Conservation (phyloP, 2,888 invertebrate genomes). For the Zeuzera pyrina region DNA sequence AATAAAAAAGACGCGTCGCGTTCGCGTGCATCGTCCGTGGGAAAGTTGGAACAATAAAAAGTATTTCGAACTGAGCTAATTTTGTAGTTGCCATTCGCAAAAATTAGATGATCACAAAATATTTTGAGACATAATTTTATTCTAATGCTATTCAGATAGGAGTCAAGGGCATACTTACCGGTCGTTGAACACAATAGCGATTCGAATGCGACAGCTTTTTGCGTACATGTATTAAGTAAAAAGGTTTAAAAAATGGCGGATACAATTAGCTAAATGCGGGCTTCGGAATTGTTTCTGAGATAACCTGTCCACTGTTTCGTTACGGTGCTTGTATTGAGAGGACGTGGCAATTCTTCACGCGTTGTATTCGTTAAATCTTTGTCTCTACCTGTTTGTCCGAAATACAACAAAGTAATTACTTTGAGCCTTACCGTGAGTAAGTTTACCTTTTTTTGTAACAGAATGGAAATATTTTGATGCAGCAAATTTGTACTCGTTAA, state of each 20-base stretch:
- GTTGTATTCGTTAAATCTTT: too few species aligned
- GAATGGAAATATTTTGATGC: too few species aligned
- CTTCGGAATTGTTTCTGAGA: slow-evolving; percentile 18
- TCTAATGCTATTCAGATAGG: slow-evolving; percentile 5
- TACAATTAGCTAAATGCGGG: slow-evolving; percentile 42
- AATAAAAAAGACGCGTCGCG: slow-evolving; percentile 35
- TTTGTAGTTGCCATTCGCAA: slow-evolving; percentile 45
- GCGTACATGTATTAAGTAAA: slow-evolving; percentile 6
- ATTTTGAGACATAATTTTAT: slow-evolving; percentile 19
- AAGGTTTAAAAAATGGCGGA: slow-evolving; percentile 38
- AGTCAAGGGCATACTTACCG: too few species aligned
- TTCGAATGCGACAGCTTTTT: slow-evolving; percentile 36
- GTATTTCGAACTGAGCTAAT: slow-evolving; percentile 38
- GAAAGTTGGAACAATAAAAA: slow-evolving; percentile 51
- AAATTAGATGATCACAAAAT: slow-evolving; percentile 32
- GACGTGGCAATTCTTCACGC: too few species aligned
- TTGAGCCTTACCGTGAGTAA: too few species aligned
- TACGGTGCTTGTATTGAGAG: not conserved
- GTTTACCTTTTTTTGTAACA: too few species aligned
- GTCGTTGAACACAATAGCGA: too few species aligned
- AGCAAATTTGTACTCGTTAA: too few species aligned
- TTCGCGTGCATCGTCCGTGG: slow-evolving; percentile 59
- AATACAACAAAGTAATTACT: too few species aligned
- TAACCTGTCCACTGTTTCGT: slow-evolving; percentile 2
- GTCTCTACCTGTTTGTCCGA: too few species aligned